Evolutionary conservation across 2,888 invertebrate genomes (phyloP).

Genomic region (Monopis laevigella): DNA sequence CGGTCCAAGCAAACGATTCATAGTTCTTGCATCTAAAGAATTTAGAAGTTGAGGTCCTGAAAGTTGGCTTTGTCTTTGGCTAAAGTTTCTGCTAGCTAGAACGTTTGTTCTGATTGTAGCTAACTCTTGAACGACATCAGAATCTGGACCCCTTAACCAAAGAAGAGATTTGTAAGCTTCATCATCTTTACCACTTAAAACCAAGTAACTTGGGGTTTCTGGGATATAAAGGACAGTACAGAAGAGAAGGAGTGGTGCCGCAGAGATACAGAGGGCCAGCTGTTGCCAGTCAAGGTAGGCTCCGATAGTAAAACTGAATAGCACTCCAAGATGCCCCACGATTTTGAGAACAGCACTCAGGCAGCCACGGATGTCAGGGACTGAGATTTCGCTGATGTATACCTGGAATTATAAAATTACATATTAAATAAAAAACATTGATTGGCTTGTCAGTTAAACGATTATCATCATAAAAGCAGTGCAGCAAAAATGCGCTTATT

Average conservation of each 20-base stretch:
- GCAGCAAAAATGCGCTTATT: too few relatives aligned
- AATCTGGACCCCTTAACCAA: constrained; percentile 84
- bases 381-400: constrained; percentile 91
- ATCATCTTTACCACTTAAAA: constrained; percentile 78
- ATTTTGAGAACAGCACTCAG: constrained; percentile 88
- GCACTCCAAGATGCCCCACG: constrained; percentile 84
- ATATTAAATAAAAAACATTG: neutral
- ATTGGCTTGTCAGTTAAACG: too few relatives aligned
- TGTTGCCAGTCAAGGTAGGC: constrained; percentile 87
- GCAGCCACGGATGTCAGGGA: constrained; percentile 86
- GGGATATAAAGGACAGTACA: constrained; percentile 82
- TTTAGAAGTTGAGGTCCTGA: constrained; percentile 48
- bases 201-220: constrained; percentile 88
- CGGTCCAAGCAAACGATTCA: constrained; percentile 70
- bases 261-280: constrained; percentile 81
- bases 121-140: constrained; percentile 79
- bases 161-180: constrained; percentile 72
- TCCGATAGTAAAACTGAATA: constrained; percentile 85
- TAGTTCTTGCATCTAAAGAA: constrained; percentile 51
- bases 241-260: constrained; percentile 81
- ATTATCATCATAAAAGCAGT: too few relatives aligned
- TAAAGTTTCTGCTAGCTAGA: constrained; percentile 60
- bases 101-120: constrained; percentile 77
- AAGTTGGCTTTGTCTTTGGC: constrained; percentile 54
- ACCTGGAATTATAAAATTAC: constrained; percentile 63